Conservation (phyloP, 2,888 invertebrate genomes). For the Stenotaenia linearis region DNA sequence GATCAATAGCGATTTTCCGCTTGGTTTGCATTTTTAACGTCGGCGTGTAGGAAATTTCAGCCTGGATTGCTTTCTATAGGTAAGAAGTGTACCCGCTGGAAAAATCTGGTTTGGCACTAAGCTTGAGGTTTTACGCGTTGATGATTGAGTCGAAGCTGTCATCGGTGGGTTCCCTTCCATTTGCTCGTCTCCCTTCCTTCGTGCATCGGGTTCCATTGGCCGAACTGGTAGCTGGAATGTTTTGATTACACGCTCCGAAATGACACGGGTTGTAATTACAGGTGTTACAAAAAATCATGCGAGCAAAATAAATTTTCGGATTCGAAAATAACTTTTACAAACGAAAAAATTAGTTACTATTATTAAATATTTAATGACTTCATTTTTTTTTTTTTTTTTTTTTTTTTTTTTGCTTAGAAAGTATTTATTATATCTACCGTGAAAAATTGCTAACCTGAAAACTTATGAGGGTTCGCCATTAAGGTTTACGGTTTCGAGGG, state of each 20-base stretch:
- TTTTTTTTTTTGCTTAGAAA: no score
- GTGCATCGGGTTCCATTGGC: neutral
- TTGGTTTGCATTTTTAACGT: neutral
- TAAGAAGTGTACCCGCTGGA: neutral
- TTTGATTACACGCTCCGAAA: neutral
- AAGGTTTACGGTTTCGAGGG: no score
- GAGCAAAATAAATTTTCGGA: neutral
- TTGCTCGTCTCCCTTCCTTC: neutral
- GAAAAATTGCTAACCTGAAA: no score
- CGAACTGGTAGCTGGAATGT: neutral
- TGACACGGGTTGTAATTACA: neutral
- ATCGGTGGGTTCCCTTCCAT: neutral
- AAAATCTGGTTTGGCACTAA: slow-evolving; percentile 4
- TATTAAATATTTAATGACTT: no score
- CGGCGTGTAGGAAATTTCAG: neutral
- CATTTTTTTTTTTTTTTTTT: no score
- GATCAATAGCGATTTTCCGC: neutral
- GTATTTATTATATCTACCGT: no score
- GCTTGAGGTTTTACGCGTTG: neutral
- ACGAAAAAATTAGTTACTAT: neutral
- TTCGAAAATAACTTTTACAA: neutral
- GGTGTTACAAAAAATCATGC: neutral
- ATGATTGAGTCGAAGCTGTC: neutral
- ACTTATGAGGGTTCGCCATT: no score
- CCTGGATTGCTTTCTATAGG: neutral